A percentile compares a stretch with the other conserved stretches of the same genome.
Conservation (phyloP, 2,113 vertebrate genomes). For the Myrmecobius fasciatus region DNA sequence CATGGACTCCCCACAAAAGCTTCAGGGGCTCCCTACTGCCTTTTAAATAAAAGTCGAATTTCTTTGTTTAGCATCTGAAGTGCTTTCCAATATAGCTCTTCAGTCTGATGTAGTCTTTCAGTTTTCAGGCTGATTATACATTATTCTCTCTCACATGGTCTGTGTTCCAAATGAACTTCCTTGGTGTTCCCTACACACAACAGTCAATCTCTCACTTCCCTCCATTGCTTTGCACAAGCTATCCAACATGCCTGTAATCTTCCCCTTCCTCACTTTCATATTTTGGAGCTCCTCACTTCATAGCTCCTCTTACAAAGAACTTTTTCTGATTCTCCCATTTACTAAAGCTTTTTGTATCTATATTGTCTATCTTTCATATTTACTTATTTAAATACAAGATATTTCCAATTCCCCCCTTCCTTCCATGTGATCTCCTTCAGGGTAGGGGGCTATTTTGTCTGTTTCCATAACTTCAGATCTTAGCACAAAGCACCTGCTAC, state of each 20-base stretch:
- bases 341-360: not conserved
- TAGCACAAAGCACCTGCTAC: not conserved
- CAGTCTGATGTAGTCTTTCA: not conserved
- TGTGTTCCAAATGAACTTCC: not conserved
- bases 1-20: not conserved
- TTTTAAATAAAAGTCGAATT: not conserved
- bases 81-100: not conserved
- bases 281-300: not conserved
- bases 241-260: not conserved
- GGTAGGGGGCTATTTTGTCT: not conserved
- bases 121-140: not conserved
- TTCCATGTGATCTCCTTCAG: not conserved
- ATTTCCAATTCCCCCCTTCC: not conserved
- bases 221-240: not conserved
- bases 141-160: not conserved
- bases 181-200: not conserved
- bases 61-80: not conserved
- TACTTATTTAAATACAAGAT: not conserved
- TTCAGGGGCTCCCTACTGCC: not conserved
- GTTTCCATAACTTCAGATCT: not conserved
- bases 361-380: not conserved
- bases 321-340: not conserved
- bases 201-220: not conserved
- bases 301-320: not conserved
- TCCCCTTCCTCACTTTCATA: not conserved